A percentile compares a stretch with the other conserved stretches of the same genome.
Conservation (phyloP, 2,797 vertebrate genomes). For the Silurus lanzhouensis region DNA sequence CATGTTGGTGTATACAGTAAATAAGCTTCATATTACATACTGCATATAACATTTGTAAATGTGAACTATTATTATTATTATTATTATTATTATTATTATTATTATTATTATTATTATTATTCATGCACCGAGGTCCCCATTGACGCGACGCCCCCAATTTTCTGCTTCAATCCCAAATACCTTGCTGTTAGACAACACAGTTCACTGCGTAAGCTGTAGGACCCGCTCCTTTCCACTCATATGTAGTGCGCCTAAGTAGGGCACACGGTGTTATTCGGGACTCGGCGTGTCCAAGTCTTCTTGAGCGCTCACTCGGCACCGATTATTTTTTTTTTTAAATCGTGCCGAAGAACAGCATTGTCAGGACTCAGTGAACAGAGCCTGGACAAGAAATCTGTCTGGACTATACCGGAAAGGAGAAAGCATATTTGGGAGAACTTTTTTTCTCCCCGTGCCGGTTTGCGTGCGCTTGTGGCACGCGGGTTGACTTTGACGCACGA, state of each 20-base stretch:
- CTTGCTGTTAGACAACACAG: background rate
- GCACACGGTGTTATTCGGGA: background rate
- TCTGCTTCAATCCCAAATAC: constrained; percentile 5
- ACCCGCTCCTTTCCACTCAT: background rate
- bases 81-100: constrained; percentile 22
- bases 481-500: constrained; percentile 14
- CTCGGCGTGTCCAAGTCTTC: constrained; percentile 3
- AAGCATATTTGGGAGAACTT: background rate
- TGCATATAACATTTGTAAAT: background rate
- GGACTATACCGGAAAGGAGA: background rate
- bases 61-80: background rate
- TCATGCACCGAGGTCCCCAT: background rate
- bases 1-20: background rate
- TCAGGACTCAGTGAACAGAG: background rate
- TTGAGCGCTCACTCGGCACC: background rate
- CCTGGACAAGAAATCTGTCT: background rate
- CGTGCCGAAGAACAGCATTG: background rate
- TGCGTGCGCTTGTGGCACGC: background rate
- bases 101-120: constrained; percentile 4
- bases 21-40: background rate
- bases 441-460: background rate
- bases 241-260: constrained; percentile 22
- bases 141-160: constrained; percentile 3
- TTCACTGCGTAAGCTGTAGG: background rate
- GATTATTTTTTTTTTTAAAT: too few relatives aligned